Evolutionary conservation across 2,113 vertebrate species (phyloP).

Genomic region (Epinephelus lanceolatus): DNA sequence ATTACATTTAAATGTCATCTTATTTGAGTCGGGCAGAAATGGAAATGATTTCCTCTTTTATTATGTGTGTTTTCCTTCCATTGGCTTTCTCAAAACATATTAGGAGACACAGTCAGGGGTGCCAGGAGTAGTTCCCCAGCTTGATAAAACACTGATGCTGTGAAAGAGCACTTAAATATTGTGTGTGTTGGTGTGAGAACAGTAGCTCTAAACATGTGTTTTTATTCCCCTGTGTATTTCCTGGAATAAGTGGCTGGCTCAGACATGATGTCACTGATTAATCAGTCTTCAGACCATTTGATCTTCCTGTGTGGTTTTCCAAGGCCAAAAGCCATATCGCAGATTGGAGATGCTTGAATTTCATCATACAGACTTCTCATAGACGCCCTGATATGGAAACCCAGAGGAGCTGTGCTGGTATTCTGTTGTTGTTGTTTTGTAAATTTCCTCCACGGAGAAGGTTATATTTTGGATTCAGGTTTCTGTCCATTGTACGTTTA

Average conservation of each 20-base stretch:
- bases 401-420: neutral
- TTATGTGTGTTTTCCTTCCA: conserved; percentile 19
- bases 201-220: conserved; percentile 21
- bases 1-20: conserved; percentile 34
- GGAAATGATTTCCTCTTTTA: conserved; percentile 35
- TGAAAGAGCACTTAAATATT: neutral
- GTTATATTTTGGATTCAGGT: too few relatives aligned
- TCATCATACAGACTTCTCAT: neutral
- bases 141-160: neutral
- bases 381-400: neutral
- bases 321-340: conserved; percentile 2
- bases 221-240: conserved; percentile 27
- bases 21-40: conserved; percentile 13
- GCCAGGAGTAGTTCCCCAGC: neutral
- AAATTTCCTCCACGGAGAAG: neutral
- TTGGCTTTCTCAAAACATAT: neutral
- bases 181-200: neutral
- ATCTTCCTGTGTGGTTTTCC: conserved; percentile 45
- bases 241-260: conserved; percentile 29
- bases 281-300: conserved; percentile 42
- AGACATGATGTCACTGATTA: conserved; percentile 67
- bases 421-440: neutral
- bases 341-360: neutral
- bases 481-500: too few relatives aligned
- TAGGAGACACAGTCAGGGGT: neutral